These are phyloP conservation scores for Calephelis perditalis DNA, from an alignment of 2,888 invertebrate species.

Conservation along the genomic window DNA sequence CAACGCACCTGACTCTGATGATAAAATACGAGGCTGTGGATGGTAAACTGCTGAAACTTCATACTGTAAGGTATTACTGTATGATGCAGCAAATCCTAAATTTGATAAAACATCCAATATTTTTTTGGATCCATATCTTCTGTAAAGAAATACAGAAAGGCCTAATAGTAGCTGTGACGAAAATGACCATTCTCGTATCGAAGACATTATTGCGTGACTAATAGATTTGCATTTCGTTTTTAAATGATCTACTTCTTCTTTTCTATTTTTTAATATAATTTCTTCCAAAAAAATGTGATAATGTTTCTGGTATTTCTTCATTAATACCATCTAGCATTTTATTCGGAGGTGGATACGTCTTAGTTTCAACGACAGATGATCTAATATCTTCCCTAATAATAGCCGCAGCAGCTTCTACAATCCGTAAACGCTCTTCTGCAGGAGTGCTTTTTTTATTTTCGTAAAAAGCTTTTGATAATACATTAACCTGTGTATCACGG, in stretches of 20 bases:
- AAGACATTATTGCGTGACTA: slow-evolving; percentile 41
- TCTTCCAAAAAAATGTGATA: slow-evolving; percentile 41
- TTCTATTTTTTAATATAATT: slow-evolving; percentile 38
- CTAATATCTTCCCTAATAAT: slow-evolving; percentile 48
- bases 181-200: slow-evolving; percentile 32
- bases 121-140: slow-evolving; percentile 41
- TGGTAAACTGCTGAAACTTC: slow-evolving; percentile 41
- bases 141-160: slow-evolving; percentile 40
- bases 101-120: slow-evolving; percentile 38
- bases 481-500: slow-evolving; percentile 39
- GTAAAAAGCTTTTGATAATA: slow-evolving; percentile 43
- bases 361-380: slow-evolving; percentile 39
- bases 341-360: slow-evolving; percentile 42
- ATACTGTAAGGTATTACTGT: slow-evolving; percentile 36
- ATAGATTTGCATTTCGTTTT: slow-evolving; percentile 43
- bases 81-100: slow-evolving; percentile 42
- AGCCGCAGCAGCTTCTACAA: slow-evolving; percentile 46
- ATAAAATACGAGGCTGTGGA: slow-evolving; percentile 40
- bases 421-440: slow-evolving; percentile 39
- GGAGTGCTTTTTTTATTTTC: slow-evolving; percentile 39
- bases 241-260: slow-evolving; percentile 33
- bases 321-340: slow-evolving; percentile 37
- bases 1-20: slow-evolving; percentile 38
- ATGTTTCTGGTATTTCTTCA: slow-evolving; percentile 36
- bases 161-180: slow-evolving; percentile 36